Evolutionary conservation across 2,888 invertebrate species (phyloP).

Genomic region (Holacanthella duospinosa): DNA sequence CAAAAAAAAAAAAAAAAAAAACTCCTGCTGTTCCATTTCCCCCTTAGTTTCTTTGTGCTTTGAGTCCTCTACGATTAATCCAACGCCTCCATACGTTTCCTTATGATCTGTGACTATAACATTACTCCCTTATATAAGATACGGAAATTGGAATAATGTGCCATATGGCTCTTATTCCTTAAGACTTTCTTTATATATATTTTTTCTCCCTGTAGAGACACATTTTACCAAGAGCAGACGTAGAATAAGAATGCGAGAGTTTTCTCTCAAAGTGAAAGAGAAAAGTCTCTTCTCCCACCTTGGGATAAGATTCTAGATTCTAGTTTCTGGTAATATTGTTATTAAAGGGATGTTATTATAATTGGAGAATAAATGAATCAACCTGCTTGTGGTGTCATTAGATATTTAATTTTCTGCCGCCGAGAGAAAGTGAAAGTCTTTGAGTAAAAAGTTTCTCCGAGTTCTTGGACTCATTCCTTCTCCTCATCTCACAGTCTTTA

Average conservation of each 20-base stretch:
- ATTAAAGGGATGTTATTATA: no score
- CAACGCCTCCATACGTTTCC: neutral
- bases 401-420: no score
- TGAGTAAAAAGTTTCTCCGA: neutral
- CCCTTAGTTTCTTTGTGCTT: neutral
- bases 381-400: neutral
- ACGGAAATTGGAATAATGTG: neutral
- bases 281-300: neutral
- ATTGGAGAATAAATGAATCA: neutral
- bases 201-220: neutral
- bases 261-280: neutral
- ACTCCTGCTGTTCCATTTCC: constrained; percentile 1
- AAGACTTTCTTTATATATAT: neutral
- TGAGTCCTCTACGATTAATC: neutral
- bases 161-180: constrained; percentile 4
- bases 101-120: neutral
- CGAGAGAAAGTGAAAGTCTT: neutral
- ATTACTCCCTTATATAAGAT: neutral
- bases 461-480: neutral
- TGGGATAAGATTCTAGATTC: neutral
- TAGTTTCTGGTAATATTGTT: neutral
- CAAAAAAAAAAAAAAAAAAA: neutral
- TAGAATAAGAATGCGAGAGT: neutral
- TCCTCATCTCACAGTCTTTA: neutral
- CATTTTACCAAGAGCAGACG: neutral